Conservation (phyloP, 2,888 invertebrate genomes). For the Latheticus oryzae region DNA sequence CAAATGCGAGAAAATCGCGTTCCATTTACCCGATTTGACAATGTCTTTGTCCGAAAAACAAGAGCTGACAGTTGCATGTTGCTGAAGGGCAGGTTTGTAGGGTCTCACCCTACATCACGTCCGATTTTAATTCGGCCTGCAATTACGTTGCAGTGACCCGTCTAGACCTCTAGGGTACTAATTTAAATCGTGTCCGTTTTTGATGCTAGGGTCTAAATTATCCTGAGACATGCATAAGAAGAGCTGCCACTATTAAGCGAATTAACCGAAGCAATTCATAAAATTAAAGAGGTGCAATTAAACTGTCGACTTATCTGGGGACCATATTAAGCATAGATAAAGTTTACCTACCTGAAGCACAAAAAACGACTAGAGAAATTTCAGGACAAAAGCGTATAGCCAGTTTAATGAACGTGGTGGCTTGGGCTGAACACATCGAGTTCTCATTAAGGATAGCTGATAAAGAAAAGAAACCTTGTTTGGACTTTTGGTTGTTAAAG, state of each 20-base stretch:
- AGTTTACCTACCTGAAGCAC: constrained; percentile 43
- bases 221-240: constrained; percentile 33
- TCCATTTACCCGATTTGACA: constrained; percentile 12
- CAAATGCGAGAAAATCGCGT: constrained; percentile 9
- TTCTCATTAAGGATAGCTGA: constrained; percentile 51
- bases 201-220: constrained; percentile 17
- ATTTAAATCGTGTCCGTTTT: constrained; percentile 33
- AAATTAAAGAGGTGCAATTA: constrained; percentile 43
- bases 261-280: constrained; percentile 38
- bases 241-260: constrained; percentile 24
- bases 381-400: constrained; percentile 35
- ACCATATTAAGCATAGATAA: constrained; percentile 44
- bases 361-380: constrained; percentile 31
- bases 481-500: constrained; percentile 48
- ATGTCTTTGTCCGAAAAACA: constrained; percentile 33
- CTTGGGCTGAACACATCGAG: constrained; percentile 39
- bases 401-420: constrained; percentile 34
- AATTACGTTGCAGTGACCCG: constrained; percentile 35
- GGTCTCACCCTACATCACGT: constrained; percentile 28
- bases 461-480: constrained; percentile 50
- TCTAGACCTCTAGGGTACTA: constrained; percentile 26
- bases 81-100: constrained; percentile 12
- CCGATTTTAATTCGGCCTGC: constrained; percentile 31
- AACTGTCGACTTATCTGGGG: constrained; percentile 36
- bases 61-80: constrained; percentile 36